A percentile compares a stretch with the other conserved stretches of the same genome.
These are phyloP conservation scores for Phyllopteryx taeniolatus DNA, from an alignment of 2,113 vertebrate species.

Conservation along the genomic window DNA sequence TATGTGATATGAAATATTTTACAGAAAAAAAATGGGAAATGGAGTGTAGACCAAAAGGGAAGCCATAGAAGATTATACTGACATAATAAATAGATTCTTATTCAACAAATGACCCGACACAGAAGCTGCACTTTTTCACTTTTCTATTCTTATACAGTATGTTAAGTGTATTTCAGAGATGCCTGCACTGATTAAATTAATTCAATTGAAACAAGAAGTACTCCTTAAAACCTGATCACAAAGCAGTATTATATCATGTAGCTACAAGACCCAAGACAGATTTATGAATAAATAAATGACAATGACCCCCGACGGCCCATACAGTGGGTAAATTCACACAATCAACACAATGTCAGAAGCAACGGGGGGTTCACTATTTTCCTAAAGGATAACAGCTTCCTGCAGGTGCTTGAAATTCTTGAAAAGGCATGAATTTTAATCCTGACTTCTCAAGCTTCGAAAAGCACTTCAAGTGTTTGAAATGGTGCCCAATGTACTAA, in stretches of 20 bases:
- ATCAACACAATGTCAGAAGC: neutral
- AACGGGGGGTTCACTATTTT: neutral
- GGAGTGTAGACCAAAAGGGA: neutral
- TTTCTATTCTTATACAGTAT: neutral
- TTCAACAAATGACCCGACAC: neutral
- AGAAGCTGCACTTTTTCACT: neutral
- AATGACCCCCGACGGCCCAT: neutral
- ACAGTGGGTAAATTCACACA: neutral
- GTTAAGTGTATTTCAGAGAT: neutral
- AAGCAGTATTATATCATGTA: neutral
- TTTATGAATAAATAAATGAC: conserved; percentile 1
- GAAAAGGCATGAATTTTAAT: neutral
- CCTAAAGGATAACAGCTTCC: neutral
- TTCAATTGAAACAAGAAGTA: neutral
- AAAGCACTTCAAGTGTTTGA: neutral
- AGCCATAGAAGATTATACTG: neutral
- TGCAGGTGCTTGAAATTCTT: neutral
- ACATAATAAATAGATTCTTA: neutral
- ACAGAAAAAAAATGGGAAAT: neutral
- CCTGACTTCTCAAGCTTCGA: neutral
- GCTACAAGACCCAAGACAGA: neutral
- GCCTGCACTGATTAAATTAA: neutral
- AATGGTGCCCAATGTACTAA: neutral
- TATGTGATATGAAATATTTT: neutral
- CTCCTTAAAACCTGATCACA: neutral